Evolutionary conservation across 2,888 invertebrate genomes (phyloP).

Genomic region (Helicoverpa assulta): DNA sequence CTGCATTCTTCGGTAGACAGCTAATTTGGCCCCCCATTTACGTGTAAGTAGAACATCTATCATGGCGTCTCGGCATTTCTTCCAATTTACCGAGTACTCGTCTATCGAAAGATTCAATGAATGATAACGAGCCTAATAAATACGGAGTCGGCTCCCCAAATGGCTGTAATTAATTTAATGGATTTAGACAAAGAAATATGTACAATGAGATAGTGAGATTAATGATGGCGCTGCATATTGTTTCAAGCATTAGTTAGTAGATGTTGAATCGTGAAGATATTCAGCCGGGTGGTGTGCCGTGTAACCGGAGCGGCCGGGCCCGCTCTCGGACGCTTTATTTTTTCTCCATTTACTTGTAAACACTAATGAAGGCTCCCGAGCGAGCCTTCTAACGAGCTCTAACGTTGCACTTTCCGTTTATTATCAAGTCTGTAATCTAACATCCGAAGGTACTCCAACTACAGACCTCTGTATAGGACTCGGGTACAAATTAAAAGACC

Average conservation of each 20-base stretch:
- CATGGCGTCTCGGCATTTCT: constrained; percentile 82
- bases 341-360: constrained; percentile 78
- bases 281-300: constrained; percentile 36
- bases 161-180: constrained; percentile 90
- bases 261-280: constrained; percentile 35
- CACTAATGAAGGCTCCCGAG: constrained; percentile 82
- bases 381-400: constrained; percentile 81
- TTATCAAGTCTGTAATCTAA: constrained; percentile 81
- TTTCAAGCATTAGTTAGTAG: constrained; percentile 78
- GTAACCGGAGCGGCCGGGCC: constrained; percentile 59
- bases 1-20: constrained; percentile 87
- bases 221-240: constrained; percentile 79
- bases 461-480: constrained; percentile 37
- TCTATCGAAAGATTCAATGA: constrained; percentile 89
- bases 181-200: constrained; percentile 90
- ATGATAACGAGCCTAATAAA: constrained; percentile 90
- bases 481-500: constrained; percentile 37
- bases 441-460: constrained; percentile 55
- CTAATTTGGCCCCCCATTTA: constrained; percentile 87
- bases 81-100: constrained; percentile 82
- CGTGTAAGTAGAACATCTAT: constrained; percentile 87
- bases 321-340: constrained; percentile 70
- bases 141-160: constrained; percentile 87
- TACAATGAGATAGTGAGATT: constrained; percentile 89
- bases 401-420: constrained; percentile 79